Evolutionary conservation across 2,888 invertebrate genomes (phyloP).

Genomic region (Nomada ruficornis): DNA sequence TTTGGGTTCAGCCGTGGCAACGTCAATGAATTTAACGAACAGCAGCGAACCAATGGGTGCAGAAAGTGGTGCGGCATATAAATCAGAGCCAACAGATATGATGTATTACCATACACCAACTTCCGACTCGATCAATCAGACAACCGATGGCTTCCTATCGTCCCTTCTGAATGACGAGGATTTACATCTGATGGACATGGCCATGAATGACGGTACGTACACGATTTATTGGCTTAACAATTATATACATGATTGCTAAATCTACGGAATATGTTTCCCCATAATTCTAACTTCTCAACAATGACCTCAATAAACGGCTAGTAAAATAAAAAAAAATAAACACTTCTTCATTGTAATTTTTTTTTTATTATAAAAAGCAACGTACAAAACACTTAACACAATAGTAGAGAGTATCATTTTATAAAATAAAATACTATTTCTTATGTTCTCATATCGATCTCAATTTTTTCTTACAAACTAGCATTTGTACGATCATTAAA

Average conservation of each 20-base stretch:
- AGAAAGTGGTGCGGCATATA: constrained; percentile 87
- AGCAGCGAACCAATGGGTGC: constrained; percentile 89
- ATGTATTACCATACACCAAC: constrained; percentile 89
- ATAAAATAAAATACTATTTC: constrained; percentile 53
- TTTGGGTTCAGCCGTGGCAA: constrained; percentile 90
- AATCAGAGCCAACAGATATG: constrained; percentile 90
- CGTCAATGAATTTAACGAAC: constrained; percentile 92
- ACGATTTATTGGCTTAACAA: constrained; percentile 5
- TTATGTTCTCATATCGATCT: constrained; percentile 6
- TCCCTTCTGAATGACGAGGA: constrained; percentile 95
- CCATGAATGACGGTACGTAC: constrained; percentile 92
- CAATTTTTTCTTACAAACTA: constrained; percentile 53
- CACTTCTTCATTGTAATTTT: constrained; percentile 27
- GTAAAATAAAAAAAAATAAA: constrained; percentile 8
- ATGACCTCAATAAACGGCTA: not conserved
- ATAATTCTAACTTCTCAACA: not conserved
- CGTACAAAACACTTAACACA: constrained; percentile 69
- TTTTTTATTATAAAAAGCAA: constrained; percentile 72
- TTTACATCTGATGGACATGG: constrained; percentile 96
- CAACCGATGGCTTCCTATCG: constrained; percentile 93
- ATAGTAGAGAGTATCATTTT: constrained; percentile 52
- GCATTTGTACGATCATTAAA: constrained; percentile 57
- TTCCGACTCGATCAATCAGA: constrained; percentile 89
- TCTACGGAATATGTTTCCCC: not conserved
- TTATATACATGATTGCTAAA: not conserved